Evolutionary conservation across 2,113 vertebrate genomes (phyloP).

Genomic region (Chlorodrepanis virens): DNA sequence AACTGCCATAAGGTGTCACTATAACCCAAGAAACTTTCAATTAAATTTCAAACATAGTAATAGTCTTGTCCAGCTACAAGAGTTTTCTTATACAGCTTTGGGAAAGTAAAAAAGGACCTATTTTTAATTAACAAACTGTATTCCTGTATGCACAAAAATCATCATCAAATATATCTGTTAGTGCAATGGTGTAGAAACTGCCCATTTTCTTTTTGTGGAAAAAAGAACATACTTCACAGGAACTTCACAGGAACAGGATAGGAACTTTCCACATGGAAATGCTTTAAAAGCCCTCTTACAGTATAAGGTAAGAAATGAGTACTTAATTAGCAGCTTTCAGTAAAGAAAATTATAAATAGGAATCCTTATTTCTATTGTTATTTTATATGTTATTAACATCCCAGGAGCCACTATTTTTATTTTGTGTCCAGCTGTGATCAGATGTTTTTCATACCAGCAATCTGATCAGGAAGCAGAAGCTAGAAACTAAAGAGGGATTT

Average conservation of each 20-base stretch:
- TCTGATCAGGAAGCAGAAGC: not conserved
- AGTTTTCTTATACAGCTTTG: not conserved
- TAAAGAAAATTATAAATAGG: not conserved
- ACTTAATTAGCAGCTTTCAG: not conserved
- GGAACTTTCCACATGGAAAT: not conserved
- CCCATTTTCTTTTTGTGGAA: not conserved
- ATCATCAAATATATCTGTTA: not conserved
- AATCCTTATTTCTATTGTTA: not conserved
- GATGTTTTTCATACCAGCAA: not conserved
- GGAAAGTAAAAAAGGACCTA: not conserved
- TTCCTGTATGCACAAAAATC: not conserved
- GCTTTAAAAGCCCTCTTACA: not conserved
- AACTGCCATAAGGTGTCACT: slow-evolving; percentile 73
- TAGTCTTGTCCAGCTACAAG: not conserved
- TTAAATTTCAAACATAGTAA: not conserved
- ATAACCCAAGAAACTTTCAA: slow-evolving; percentile 6
- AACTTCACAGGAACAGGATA: too few relatives aligned
- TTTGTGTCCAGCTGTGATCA: not conserved
- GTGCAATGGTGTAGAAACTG: not conserved
- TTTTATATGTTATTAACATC: not conserved
- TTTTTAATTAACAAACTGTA: not conserved
- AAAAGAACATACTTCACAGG: not conserved
- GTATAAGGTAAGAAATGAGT: not conserved
- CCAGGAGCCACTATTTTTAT: not conserved
- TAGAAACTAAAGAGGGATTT: not conserved